A percentile compares a stretch with the other conserved stretches of the same genome.
Evolutionary conservation across 2,888 invertebrate species (phyloP).

Genomic region (Andrena minutula): DNA sequence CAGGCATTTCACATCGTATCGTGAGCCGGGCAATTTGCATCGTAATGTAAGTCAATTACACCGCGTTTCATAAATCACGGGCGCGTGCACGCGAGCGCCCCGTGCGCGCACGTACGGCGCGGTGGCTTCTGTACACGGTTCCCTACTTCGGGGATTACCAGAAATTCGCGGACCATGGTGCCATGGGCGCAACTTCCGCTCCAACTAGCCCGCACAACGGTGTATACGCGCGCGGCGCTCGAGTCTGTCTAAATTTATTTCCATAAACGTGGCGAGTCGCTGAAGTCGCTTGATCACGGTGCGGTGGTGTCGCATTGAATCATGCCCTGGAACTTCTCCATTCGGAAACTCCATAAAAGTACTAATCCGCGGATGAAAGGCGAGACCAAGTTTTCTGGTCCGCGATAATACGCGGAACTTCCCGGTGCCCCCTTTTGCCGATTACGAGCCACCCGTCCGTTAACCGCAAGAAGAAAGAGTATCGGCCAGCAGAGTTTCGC

Average conservation of each 20-base stretch:
- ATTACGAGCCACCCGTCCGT: conserved; percentile 12
- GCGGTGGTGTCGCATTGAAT: not conserved
- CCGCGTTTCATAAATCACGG: conserved; percentile 66
- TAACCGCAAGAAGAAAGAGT: not conserved
- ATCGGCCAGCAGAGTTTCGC: conserved; percentile 8
- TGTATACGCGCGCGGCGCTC: conserved; percentile 2
- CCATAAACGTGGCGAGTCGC: conserved; percentile 45
- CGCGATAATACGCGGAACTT: conserved; percentile 14
- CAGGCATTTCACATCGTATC: conserved; percentile 61
- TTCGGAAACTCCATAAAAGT: conserved; percentile 24
- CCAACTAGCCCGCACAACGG: conserved; percentile 43
- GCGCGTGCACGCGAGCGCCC: conserved; percentile 63
- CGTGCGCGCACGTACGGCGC: not conserved
- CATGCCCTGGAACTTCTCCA: conserved; percentile 6
- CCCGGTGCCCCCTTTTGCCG: conserved; percentile 1
- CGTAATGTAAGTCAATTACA: conserved; percentile 71
- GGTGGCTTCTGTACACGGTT: conserved; percentile 40
- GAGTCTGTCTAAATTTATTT: conserved; percentile 44
- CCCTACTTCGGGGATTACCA: conserved; percentile 58
- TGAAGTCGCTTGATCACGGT: conserved; percentile 14
- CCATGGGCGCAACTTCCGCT: conserved; percentile 35
- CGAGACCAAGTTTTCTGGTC: conserved; percentile 12
- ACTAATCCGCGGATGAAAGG: conserved; percentile 17
- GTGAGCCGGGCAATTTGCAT: conserved; percentile 70
- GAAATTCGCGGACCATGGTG: conserved; percentile 59